Base-by-base conservation (phyloP, 2,888 invertebrate species). In the Drosophila aldrichi region DNA sequence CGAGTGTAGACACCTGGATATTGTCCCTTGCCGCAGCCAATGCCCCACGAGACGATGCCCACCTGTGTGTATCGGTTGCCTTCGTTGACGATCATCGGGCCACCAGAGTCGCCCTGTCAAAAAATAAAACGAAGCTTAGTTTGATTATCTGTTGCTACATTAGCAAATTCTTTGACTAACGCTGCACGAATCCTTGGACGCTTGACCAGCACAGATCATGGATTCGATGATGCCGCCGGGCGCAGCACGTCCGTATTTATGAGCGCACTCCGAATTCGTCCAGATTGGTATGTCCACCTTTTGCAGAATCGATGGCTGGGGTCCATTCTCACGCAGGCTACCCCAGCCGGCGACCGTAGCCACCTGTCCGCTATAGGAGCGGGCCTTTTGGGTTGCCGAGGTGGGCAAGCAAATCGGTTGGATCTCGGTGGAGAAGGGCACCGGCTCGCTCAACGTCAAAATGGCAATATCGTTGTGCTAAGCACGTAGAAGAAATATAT, bases 271-370 rank as follows among this genome's bases (percentile, higher is more conserved):
- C 0, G 93, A 81, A 91, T 97, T 97, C 0, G 95, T 94, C 97
- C 97, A 97, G 79, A 97, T 95, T 0, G 96, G 96, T 78, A 97
- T 96, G 46, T 95, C 95, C 0, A 97, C 97, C 93, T 97, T 96
- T 93, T 97, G 97, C 41, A 97, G 93, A 64, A 96, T 94, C 0
- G 96, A 94, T 1, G 97, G 97, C 88, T 97, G 97, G 0, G 96
- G 96, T 34, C 97, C 97, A 93, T 96, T 97, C 88, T 91, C 92
- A 1, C 91, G 86, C 52, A 91, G 64, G 88, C 97, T 97, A 52
- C 97, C 97, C 97, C 97, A 98, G 46, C 97, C 97, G 65, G 97
- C 96, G 5, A 97, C 97, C 0, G 97, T 97, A 2, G 95, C 97
- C 14, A 95, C 94, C 76, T 95, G 94, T 2, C 96, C 96, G 40